Conservation (phyloP, 2,113 vertebrate species). For the Rostratula benghalensis region DNA sequence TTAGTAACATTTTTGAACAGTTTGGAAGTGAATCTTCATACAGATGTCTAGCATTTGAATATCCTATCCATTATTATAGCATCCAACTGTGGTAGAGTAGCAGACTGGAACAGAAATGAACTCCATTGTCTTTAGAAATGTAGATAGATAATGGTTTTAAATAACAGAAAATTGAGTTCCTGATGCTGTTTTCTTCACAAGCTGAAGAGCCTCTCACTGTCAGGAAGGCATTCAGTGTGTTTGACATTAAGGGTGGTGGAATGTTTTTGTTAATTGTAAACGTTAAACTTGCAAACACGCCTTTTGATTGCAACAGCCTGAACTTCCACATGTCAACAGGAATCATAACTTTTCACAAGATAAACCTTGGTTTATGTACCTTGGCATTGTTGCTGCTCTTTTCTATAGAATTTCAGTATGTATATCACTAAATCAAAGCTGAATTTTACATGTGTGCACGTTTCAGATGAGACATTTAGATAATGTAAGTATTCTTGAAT, state of each 20-base stretch:
- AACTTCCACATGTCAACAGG: slow-evolving; percentile 56
- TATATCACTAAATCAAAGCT: background rate
- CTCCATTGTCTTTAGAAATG: background rate
- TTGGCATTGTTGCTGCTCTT: background rate
- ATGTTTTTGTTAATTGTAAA: slow-evolving; percentile 64
- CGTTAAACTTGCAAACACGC: slow-evolving; percentile 55
- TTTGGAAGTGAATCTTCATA: background rate
- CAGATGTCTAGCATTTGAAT: background rate
- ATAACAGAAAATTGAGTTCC: background rate
- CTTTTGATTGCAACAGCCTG: slow-evolving; percentile 63
- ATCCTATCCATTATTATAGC: background rate
- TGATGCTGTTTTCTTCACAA: slow-evolving; percentile 35
- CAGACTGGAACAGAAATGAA: background rate
- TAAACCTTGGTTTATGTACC: slow-evolving; percentile 18
- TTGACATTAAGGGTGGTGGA: slow-evolving; percentile 64
- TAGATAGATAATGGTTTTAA: background rate
- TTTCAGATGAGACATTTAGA: slow-evolving; percentile 12
- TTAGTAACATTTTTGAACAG: background rate
- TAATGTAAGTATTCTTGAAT: background rate
- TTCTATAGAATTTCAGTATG: background rate
- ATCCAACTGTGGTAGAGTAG: background rate
- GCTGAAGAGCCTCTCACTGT: slow-evolving; percentile 50
- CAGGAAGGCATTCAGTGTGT: slow-evolving; percentile 30
- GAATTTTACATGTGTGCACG: background rate
- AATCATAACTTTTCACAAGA: slow-evolving; percentile 40